phyloP scores from a whole-genome alignment of 2,797 vertebrate species.

The Neoniphon sammara region DNA sequence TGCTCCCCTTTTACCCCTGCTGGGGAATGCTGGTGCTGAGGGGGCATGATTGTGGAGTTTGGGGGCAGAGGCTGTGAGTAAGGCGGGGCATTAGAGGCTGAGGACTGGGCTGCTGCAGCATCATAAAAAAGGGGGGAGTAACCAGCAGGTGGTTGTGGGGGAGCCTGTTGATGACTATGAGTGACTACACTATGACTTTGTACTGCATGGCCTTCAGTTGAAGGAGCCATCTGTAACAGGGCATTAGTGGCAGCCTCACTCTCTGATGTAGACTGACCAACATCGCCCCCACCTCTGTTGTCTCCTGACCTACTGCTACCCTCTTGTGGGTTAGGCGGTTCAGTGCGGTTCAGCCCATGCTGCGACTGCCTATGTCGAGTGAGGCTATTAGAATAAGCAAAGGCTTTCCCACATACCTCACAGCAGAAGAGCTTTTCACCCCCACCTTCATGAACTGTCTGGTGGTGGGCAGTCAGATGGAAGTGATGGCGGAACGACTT shows the following conservation, averaged over 20 bases:
- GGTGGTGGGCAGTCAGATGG: conserved; percentile 90
- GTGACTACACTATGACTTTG: conserved; percentile 80
- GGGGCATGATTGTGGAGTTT: conserved; percentile 84
- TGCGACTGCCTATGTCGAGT: conserved; percentile 92
- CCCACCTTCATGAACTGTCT: conserved; percentile 90
- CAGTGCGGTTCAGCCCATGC: conserved; percentile 83
- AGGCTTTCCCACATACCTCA: conserved; percentile 92
- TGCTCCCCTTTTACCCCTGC: conserved; percentile 86
- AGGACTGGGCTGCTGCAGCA: conserved; percentile 76
- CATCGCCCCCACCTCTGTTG: conserved; percentile 71
- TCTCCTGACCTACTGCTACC: conserved; percentile 75
- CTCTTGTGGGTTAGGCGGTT: conserved; percentile 79
- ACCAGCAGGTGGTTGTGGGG: conserved; percentile 79
- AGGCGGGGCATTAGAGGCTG: conserved; percentile 76
- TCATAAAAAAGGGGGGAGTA: conserved; percentile 87
- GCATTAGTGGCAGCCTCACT: conserved; percentile 87
- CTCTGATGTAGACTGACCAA: conserved; percentile 81
- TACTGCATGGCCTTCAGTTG: conserved; percentile 78
- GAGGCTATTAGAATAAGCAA: conserved; percentile 92
- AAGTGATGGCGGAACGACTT: conserved; percentile 95
- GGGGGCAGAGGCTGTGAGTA: conserved; percentile 86
- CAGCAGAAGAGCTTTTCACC: conserved; percentile 92
- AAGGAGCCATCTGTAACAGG: conserved; percentile 84
- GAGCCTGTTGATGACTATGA: conserved; percentile 82
- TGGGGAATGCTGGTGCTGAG: conserved; percentile 85